A percentile compares a stretch with the other conserved stretches of the same genome.
Evolutionary conservation across 2,888 invertebrate species (phyloP).

Genomic region (Leptogaster cylindrica): DNA sequence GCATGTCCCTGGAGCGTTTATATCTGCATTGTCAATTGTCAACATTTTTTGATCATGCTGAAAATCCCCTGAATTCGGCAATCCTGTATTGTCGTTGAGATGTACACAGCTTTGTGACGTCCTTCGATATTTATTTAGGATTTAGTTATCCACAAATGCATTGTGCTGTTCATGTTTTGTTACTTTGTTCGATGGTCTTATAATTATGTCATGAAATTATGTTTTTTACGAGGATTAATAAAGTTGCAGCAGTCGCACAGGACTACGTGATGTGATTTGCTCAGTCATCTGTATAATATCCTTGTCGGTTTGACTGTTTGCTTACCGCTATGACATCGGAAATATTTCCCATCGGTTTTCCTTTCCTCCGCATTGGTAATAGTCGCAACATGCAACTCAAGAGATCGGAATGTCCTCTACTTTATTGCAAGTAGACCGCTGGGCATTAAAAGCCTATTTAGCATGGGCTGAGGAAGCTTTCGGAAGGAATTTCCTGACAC

Average conservation of each 20-base stretch:
- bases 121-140: slow-evolving; percentile 32
- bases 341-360: neutral
- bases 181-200: neutral
- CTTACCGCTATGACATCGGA: neutral
- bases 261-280: slow-evolving; percentile 35
- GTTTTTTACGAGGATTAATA: slow-evolving; percentile 36
- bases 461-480: slow-evolving; percentile 11
- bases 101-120: neutral
- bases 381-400: too few species aligned
- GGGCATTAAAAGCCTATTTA: slow-evolving; percentile 19
- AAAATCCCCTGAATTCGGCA: slow-evolving; percentile 4
- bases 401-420: neutral
- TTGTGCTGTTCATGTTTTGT: neutral
- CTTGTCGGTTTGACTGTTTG: neutral
- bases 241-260: neutral
- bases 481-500: slow-evolving; percentile 27
- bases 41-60: slow-evolving; percentile 22
- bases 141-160: neutral
- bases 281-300: slow-evolving; percentile 24
- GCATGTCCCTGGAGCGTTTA: slow-evolving; percentile 13
- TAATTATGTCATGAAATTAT: slow-evolving; percentile 39
- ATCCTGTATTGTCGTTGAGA: too few species aligned
- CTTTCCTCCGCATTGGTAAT: neutral
- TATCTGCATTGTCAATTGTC: slow-evolving; percentile 12
- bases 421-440: neutral